Evolutionary conservation across 2,888 invertebrate species (phyloP).

Genomic region (Kuschelorhynchus macadamiae): DNA sequence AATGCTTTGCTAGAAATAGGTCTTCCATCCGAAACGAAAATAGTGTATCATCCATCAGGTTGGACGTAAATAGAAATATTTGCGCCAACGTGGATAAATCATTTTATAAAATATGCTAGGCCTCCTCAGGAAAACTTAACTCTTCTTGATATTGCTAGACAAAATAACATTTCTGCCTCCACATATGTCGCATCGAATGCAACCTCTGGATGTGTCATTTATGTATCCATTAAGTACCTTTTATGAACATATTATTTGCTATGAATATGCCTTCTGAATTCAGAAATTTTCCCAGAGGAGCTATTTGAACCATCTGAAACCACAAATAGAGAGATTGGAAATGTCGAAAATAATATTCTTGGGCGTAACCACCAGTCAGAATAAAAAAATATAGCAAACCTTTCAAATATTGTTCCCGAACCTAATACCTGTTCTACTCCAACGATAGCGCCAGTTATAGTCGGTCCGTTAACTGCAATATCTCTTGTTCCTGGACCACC

Average conservation of each 20-base stretch:
- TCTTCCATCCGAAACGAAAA: too few species aligned
- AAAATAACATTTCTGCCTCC: slow-evolving; percentile 60
- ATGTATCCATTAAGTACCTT: slow-evolving; percentile 55
- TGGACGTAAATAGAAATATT: too few species aligned
- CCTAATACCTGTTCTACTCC: too few species aligned
- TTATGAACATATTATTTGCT: slow-evolving; percentile 4
- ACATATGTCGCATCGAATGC: slow-evolving; percentile 39
- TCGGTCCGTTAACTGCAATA: background rate
- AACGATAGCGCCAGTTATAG: background rate
- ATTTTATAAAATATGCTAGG: too few species aligned
- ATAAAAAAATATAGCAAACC: too few species aligned
- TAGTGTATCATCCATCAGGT: too few species aligned
- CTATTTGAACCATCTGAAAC: slow-evolving; percentile 8
- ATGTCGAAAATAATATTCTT: too few species aligned
- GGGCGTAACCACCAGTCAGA: too few species aligned
- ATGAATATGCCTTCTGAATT: background rate
- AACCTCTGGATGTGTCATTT: slow-evolving; percentile 58
- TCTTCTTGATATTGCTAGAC: slow-evolving; percentile 50
- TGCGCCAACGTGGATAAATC: too few species aligned
- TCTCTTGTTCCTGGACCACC: background rate
- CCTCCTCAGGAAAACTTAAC: slow-evolving; percentile 1
- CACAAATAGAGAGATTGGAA: background rate
- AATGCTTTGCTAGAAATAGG: too few species aligned
- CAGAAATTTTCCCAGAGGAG: slow-evolving; percentile 2
- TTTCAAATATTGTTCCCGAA: background rate